A percentile compares a stretch with the other conserved stretches of the same genome.
Conservation (phyloP, 2,113 vertebrate species). For the Haemorhous mexicanus region DNA sequence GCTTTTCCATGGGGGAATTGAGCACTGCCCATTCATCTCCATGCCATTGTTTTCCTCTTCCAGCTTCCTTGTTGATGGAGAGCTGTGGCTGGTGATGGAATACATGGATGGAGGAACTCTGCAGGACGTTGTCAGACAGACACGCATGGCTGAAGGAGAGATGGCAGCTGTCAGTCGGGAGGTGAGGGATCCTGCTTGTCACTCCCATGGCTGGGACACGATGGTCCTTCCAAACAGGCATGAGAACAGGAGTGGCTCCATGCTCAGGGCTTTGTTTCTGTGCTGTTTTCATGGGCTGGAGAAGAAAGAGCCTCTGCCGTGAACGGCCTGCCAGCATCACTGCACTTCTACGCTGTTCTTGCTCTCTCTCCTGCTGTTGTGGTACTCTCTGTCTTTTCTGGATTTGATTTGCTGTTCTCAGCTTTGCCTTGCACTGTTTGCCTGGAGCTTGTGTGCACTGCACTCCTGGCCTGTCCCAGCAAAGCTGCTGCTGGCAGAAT, state of each 20-base stretch:
- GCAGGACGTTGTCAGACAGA: not conserved
- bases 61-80: not conserved
- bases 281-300: not conserved
- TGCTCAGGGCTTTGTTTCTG: not conserved
- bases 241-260: not conserved
- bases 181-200: not conserved
- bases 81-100: not conserved
- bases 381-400: not conserved
- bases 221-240: conserved; percentile 47
- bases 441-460: not conserved
- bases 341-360: not conserved
- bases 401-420: not conserved
- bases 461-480: not conserved
- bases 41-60: not conserved
- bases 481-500: not conserved
- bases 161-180: not conserved
- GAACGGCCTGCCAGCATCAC: not conserved
- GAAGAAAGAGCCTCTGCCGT: not conserved
- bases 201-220: not conserved
- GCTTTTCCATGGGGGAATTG: not conserved
- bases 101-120: not conserved
- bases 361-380: not conserved
- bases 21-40: not conserved
- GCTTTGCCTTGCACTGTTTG: not conserved
- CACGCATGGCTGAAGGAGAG: not conserved